phyloP scores from a whole-genome alignment of 2,113 vertebrate genomes.

The Chloroceryle aenea region DNA sequence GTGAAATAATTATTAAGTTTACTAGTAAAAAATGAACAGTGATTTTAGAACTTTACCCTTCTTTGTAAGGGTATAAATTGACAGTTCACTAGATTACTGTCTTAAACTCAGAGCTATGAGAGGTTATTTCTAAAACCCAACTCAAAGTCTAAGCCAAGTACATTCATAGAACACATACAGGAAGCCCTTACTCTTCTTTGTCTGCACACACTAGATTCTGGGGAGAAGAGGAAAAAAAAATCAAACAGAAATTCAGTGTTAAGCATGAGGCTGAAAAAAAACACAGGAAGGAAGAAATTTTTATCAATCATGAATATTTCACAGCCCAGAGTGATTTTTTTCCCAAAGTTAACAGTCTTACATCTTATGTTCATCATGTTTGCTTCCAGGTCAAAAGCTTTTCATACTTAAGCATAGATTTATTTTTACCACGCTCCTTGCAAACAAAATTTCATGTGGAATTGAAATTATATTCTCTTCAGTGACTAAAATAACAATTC shows the following conservation, averaged over 20 bases:
- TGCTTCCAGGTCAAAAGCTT: conserved; percentile 11
- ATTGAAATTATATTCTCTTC: background rate
- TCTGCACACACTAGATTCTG: background rate
- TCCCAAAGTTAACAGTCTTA: conserved; percentile 20
- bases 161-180: background rate
- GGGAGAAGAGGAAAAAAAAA: background rate
- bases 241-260: background rate
- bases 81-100: background rate
- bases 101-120: background rate
- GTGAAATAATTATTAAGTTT: background rate
- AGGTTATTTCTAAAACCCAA: background rate
- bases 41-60: background rate
- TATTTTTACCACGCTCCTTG: background rate
- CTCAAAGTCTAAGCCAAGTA: background rate
- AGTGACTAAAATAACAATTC: background rate
- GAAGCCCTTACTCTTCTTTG: background rate
- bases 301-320: background rate
- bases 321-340: background rate
- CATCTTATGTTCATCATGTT: background rate
- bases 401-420: background rate
- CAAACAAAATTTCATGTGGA: conserved; percentile 12
- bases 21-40: background rate
- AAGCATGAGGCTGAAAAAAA: conserved; percentile 34
- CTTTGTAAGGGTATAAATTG: background rate
- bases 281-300: conserved; percentile 21